Percentiles rank a stretch among this genome's conserved stretches.
Conservation (phyloP, 2,113 vertebrate species). For the Malurus alboscapulatus region DNA sequence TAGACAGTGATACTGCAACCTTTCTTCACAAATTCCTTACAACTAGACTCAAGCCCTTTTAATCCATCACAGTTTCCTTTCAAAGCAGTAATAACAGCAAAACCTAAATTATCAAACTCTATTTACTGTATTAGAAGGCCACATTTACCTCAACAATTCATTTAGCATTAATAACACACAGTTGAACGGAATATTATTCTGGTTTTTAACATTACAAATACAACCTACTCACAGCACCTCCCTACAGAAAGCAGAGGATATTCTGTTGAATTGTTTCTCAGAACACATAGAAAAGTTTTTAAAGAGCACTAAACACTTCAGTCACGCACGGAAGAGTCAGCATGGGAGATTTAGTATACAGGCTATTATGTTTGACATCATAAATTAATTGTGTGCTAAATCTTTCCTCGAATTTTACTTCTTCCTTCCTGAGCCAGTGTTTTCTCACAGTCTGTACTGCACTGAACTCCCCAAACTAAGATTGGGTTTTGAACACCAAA, state of each 20-base stretch:
- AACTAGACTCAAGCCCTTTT: neutral
- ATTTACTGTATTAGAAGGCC: neutral
- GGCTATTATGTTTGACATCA: neutral
- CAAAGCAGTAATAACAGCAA: neutral
- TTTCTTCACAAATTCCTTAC: neutral
- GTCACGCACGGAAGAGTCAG: neutral
- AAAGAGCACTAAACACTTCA: neutral
- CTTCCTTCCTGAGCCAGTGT: slow-evolving; percentile 3
- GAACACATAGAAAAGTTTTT: neutral
- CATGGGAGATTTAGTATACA: neutral
- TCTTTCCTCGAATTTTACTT: slow-evolving; percentile 26
- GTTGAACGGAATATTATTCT: neutral
- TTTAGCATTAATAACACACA: neutral
- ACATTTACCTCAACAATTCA: neutral
- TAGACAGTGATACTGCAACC: neutral
- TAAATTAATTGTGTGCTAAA: neutral
- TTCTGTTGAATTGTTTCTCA: neutral
- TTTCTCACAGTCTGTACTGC: neutral
- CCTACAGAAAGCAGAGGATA: neutral
- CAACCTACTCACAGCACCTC: neutral
- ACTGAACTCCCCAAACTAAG: neutral
- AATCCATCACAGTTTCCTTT: neutral
- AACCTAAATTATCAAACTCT: neutral
- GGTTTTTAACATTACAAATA: neutral
- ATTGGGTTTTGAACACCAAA: neutral